These are phyloP conservation scores for Lophius americanus DNA, from an alignment of 2,797 vertebrate species.

Conservation along the genomic window DNA sequence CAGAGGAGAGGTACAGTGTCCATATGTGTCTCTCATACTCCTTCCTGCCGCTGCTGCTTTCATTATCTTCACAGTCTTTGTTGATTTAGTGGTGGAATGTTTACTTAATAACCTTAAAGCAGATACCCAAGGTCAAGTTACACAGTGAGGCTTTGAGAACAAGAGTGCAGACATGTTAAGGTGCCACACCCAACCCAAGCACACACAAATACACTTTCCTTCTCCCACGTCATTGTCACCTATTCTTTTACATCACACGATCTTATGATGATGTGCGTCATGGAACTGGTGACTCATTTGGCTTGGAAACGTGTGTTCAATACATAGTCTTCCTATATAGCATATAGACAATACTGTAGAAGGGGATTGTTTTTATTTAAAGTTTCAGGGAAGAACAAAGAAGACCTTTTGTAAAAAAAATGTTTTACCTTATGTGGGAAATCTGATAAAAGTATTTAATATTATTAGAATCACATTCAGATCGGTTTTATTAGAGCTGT, in stretches of 20 bases:
- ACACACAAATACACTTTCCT: background rate
- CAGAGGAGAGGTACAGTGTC: slow-evolving; percentile 63
- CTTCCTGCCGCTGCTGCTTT: background rate
- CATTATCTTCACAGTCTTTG: background rate
- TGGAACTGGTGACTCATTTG: slow-evolving; percentile 50
- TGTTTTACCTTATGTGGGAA: background rate
- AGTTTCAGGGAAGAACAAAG: background rate
- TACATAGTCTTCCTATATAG: background rate
- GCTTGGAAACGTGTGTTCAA: slow-evolving; percentile 10
- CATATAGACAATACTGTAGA: background rate
- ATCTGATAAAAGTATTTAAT: slow-evolving; percentile 2
- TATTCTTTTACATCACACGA: slow-evolving; percentile 19
- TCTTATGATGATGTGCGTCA: slow-evolving; percentile 31
- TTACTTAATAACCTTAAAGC: slow-evolving; percentile 8
- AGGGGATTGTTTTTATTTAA: background rate
- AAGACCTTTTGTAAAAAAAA: too few relatives aligned
- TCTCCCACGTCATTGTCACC: slow-evolving; percentile 31
- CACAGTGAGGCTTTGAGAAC: too few relatives aligned
- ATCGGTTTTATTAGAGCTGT: slow-evolving; percentile 25
- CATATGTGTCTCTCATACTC: background rate
- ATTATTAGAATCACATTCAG: background rate
- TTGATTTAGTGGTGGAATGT: background rate
- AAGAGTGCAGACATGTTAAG: background rate
- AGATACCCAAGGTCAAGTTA: background rate
- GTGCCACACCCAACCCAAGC: background rate